Evolutionary conservation across 2,888 invertebrate genomes (phyloP).

Genomic region (Tanytarsus gracilentus): DNA sequence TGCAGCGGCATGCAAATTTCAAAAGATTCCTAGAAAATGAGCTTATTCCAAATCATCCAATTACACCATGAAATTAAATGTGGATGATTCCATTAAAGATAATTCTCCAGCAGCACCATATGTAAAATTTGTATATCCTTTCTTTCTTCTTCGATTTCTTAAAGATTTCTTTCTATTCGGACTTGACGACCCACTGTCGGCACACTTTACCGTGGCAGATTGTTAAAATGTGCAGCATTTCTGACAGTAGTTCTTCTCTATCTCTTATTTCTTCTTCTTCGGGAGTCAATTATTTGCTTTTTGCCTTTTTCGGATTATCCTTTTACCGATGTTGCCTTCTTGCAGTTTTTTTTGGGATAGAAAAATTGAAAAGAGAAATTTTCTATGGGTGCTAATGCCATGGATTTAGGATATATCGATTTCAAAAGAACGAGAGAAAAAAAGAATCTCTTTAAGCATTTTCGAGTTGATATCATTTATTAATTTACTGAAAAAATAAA

Average conservation of each 20-base stretch:
- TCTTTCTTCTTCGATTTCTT: background rate
- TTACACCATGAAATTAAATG: constrained; percentile 28
- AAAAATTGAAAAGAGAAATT: background rate
- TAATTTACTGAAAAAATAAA: constrained; percentile 12
- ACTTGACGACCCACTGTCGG: constrained; percentile 12
- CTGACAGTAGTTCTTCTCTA: constrained; percentile 2
- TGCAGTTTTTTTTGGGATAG: background rate
- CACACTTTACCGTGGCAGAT: constrained; percentile 23
- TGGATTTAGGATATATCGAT: constrained; percentile 21
- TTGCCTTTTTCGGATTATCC: constrained; percentile 27
- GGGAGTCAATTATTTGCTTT: constrained; percentile 28
- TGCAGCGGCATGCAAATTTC: constrained; percentile 1
- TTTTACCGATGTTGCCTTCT: constrained; percentile 13
- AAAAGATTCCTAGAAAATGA: constrained; percentile 11
- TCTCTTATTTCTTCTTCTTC: too few relatives aligned
- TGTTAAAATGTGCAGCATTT: background rate
- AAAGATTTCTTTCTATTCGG: background rate
- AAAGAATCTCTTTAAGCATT: too few relatives aligned
- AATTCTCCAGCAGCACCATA: constrained; percentile 20
- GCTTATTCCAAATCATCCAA: constrained; percentile 26
- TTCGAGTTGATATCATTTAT: constrained; percentile 15
- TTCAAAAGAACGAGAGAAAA: too few relatives aligned
- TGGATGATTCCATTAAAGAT: constrained; percentile 29
- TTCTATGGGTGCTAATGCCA: constrained; percentile 25
- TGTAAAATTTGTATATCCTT: background rate